phyloP scores from a whole-genome alignment of 2,888 invertebrate genomes.

The Thelaira solivaga region DNA sequence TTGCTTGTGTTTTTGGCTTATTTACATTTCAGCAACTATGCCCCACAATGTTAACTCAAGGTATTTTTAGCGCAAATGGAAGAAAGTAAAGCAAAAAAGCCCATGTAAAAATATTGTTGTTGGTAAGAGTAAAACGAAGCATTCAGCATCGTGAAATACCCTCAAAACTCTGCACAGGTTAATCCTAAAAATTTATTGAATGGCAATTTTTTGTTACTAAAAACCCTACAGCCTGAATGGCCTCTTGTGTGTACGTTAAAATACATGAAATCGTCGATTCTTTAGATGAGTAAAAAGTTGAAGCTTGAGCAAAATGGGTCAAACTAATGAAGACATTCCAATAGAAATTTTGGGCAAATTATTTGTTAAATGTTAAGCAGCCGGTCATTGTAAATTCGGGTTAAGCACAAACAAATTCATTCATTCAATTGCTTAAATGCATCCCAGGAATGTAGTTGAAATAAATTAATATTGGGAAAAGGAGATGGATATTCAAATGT shows the following conservation, averaged over 20 bases:
- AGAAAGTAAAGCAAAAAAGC: no score
- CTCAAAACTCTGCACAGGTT: no score
- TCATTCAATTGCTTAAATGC: not conserved
- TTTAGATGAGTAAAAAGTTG: not conserved
- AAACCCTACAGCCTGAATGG: no score
- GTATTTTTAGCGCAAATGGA: no score
- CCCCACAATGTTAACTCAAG: no score
- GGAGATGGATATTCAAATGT: not conserved
- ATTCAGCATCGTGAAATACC: no score
- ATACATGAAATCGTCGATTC: not conserved
- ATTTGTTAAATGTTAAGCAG: constrained; percentile 53
- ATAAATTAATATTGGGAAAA: not conserved
- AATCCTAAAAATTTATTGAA: no score
- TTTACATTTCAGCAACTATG: no score
- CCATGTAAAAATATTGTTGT: no score
- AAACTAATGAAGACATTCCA: constrained; percentile 54
- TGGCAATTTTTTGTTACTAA: no score
- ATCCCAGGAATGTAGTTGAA: not conserved
- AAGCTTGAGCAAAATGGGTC: constrained; percentile 18
- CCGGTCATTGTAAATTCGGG: not conserved
- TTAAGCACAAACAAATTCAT: not conserved
- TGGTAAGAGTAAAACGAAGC: no score
- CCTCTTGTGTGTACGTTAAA: not conserved
- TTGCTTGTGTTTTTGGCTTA: no score
- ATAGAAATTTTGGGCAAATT: constrained; percentile 44